Conservation (phyloP, 2,797 vertebrate species). For the Eidolon dupreanum region DNA sequence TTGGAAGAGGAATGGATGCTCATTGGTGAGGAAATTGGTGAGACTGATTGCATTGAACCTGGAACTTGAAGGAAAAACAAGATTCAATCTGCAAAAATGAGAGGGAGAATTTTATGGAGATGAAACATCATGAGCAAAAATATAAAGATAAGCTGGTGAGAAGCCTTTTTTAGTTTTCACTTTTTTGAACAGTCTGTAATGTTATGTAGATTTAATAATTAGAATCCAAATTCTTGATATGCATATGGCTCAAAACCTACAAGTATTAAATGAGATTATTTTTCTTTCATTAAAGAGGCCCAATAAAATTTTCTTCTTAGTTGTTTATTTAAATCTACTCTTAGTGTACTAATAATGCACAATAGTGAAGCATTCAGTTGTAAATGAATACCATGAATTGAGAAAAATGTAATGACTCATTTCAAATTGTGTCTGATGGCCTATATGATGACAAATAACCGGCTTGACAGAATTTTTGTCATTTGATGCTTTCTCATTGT, state of each 20-base stretch:
- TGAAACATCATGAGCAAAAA: neutral
- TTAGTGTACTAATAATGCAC: neutral
- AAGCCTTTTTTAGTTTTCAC: neutral
- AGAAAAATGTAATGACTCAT: constrained; percentile 33
- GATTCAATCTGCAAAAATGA: neutral
- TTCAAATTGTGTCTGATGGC: neutral
- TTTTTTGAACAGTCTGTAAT: neutral
- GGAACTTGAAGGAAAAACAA: neutral
- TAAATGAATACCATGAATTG: constrained; percentile 14
- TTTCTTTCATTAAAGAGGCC: constrained; percentile 1
- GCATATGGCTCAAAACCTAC: neutral
- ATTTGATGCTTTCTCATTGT: constrained; percentile 10
- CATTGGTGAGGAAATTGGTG: neutral
- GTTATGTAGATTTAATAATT: neutral
- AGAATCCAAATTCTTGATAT: neutral
- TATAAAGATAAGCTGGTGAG: neutral
- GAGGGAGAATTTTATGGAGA: neutral
- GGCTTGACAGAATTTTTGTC: neutral
- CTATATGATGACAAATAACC: constrained; percentile 36
- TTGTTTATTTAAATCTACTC: neutral
- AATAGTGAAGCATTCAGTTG: neutral
- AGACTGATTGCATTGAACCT: neutral
- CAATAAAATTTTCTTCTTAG: neutral
- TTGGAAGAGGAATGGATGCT: neutral
- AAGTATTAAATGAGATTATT: constrained; percentile 29